Evolutionary conservation across 2,888 invertebrate genomes (phyloP).

Genomic region (Ceriagrion tenellum): DNA sequence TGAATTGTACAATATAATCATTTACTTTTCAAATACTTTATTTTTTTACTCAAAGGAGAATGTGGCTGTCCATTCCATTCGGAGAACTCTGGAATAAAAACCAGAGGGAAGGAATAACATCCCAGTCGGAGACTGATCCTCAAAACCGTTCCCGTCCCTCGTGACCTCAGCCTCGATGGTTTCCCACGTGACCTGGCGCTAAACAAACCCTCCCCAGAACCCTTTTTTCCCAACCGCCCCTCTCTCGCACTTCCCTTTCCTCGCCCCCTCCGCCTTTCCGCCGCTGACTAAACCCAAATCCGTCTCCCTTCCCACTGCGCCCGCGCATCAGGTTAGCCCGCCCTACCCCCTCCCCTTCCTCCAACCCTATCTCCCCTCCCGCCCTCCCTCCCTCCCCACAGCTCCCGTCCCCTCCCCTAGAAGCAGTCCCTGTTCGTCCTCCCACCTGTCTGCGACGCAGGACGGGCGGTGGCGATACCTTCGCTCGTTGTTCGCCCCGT

Average conservation of each 20-base stretch:
- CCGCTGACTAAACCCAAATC: background rate
- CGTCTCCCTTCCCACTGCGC: slow-evolving; percentile 16
- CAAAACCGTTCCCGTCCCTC: background rate
- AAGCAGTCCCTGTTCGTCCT: background rate
- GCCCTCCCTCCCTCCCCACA: background rate
- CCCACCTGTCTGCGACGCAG: slow-evolving; percentile 26
- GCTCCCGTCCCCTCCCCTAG: background rate
- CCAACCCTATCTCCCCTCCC: background rate
- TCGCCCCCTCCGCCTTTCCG: background rate
- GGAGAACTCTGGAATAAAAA: no score
- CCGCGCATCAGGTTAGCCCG: slow-evolving; percentile 22
- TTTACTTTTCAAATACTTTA: no score
- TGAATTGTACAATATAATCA: no score
- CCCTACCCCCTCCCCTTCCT: background rate
- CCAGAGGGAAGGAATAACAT: background rate
- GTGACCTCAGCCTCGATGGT: slow-evolving; percentile 14
- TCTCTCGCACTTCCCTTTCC: background rate
- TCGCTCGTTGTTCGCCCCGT: background rate
- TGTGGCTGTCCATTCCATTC: no score
- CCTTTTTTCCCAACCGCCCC: background rate
- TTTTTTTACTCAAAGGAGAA: no score
- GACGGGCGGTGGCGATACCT: background rate
- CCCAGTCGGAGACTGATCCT: background rate
- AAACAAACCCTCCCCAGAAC: background rate
- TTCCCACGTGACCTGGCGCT: background rate